Conservation (phyloP, 2,797 vertebrate genomes). For the Sphaeramia orbicularis region DNA sequence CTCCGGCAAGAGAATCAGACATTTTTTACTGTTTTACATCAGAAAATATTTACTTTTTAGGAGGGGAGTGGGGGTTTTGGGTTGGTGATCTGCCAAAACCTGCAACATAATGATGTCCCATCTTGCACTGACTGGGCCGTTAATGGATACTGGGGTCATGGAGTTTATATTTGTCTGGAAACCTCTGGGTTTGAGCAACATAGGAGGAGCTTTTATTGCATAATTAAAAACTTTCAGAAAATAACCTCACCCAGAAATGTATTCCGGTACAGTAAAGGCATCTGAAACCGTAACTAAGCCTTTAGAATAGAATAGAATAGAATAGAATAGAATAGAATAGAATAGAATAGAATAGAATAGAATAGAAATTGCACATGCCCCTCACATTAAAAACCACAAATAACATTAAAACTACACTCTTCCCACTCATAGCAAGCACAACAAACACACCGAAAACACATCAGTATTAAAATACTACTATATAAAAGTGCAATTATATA, state of each 20-base stretch:
- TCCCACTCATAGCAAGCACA: too few species aligned
- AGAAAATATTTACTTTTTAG: neutral
- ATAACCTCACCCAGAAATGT: too few species aligned
- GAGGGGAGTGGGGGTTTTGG: neutral
- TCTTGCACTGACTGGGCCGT: neutral
- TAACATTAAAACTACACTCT: too few species aligned
- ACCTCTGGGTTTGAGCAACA: neutral
- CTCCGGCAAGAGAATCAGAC: neutral
- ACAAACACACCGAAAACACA: too few species aligned
- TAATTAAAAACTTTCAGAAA: neutral
- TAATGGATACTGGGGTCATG: neutral
- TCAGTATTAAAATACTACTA: too few species aligned
- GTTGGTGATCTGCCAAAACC: neutral
- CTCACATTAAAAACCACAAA: too few species aligned
- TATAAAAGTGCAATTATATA: too few species aligned
- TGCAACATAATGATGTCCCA: neutral
- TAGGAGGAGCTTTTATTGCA: neutral
- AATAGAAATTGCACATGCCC: too few species aligned
- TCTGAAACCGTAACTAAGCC: neutral
- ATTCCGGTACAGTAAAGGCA: neutral
- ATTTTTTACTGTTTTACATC: neutral
- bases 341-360: too few species aligned
- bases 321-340: too few species aligned
- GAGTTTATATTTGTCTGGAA: neutral
- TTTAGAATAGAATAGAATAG: too few species aligned